Evolutionary conservation across 2,113 vertebrate species (phyloP), one percentile per base, ranked within the genome.

Genomic region (Centropristis striata): DNA sequence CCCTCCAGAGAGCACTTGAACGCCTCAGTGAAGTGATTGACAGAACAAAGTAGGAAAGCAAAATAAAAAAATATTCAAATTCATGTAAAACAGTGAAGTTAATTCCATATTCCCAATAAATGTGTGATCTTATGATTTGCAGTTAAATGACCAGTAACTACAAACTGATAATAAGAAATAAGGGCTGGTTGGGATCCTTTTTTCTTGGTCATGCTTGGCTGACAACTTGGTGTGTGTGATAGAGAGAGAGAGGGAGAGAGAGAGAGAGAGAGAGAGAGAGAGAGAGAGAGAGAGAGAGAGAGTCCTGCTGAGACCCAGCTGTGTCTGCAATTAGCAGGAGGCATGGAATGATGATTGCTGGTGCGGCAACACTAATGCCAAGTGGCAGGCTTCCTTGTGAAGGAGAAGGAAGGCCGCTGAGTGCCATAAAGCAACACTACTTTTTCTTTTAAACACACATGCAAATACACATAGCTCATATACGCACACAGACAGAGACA

Each of bases 301-400:
- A 53, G 91, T 95, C 97, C 96, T 89, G 97, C 96, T 98, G 97
- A 95, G 97, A 96, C 95, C 98, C 98, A 99, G 98, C 98, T 99
- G 98, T 98, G 97, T 96, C 96, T 96, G 97, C 97, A 99, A 99
- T 99, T 99, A 99, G 97, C 97, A 96, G 97, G 96, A 98, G 96
- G 97, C 96, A 97, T 96, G 96, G 96, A 98, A 99, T 97, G 97
- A 98, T 97, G 97, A 97, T 98, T 98, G 97, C 96, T 97, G 96
- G 96, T 94, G 96, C 94, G 93, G 96, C 96, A 97, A 99, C 97
- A 95, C 96, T 98, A 96, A 99, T 98, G 92, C 94, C 95, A 97
- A 98, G 96, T 96, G 97, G 97, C 98, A 98, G 96, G 96, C 96
- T 97, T 96, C 96, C 71, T 80, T 88, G 84, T 89, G 93, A 90